These are phyloP conservation scores for Nomada flava DNA, from an alignment of 2,888 invertebrate genomes.

Conservation along the genomic window DNA sequence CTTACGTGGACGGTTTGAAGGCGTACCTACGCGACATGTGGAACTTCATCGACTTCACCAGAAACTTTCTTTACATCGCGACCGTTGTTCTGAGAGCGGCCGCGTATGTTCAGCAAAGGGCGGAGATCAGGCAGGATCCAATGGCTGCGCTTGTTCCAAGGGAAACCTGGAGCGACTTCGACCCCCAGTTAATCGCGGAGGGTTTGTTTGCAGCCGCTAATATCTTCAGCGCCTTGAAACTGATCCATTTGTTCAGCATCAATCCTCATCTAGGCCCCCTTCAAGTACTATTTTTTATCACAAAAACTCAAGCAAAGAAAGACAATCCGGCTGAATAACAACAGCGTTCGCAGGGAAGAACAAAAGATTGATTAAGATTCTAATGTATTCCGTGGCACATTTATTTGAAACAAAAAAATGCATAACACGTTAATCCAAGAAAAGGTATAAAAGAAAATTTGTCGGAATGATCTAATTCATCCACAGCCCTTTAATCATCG, in stretches of 20 bases:
- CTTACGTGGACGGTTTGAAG: constrained; percentile 94
- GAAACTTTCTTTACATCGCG: constrained; percentile 93
- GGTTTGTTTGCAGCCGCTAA: constrained; percentile 98
- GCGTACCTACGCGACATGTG: constrained; percentile 96
- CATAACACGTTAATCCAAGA: too few relatives aligned
- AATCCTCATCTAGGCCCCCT: constrained; percentile 96
- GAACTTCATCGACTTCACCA: constrained; percentile 98
- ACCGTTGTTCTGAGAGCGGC: constrained; percentile 89
- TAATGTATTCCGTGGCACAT: too few relatives aligned
- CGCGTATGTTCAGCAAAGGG: constrained; percentile 91
- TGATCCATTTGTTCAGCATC: constrained; percentile 96
- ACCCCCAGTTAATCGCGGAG: constrained; percentile 96
- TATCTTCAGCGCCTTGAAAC: constrained; percentile 95
- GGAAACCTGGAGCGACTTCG: constrained; percentile 96
- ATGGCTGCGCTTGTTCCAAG: constrained; percentile 91
- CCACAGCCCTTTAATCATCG: too few relatives aligned
- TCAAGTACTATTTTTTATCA: constrained; percentile 84
- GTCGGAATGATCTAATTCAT: too few relatives aligned
- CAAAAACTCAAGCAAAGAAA: background rate
- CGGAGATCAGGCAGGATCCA: constrained; percentile 89
- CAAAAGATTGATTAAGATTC: too few relatives aligned
- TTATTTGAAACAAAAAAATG: too few relatives aligned
- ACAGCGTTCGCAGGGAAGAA: too few relatives aligned
- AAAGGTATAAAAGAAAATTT: too few relatives aligned
- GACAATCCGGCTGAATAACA: background rate